Conservation (phyloP, 2,888 invertebrate species). For the Polydrusus cervinus region DNA sequence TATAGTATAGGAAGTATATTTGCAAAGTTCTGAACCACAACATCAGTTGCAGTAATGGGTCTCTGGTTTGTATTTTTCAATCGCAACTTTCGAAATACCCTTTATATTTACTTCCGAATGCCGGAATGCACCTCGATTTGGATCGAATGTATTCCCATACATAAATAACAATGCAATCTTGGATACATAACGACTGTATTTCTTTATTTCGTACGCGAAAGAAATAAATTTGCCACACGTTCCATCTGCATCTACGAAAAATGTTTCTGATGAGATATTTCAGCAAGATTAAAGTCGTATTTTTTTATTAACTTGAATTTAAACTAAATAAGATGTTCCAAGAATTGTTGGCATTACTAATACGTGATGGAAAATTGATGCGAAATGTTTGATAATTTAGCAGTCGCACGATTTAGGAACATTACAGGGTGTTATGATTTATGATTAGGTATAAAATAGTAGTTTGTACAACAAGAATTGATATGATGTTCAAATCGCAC, state of each 20-base stretch:
- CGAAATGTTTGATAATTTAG: too few relatives aligned
- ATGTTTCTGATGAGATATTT: slow-evolving; percentile 45
- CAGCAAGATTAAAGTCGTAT: slow-evolving; percentile 45
- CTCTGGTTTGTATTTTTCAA: neutral
- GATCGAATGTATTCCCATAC: slow-evolving; percentile 44
- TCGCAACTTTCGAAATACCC: neutral
- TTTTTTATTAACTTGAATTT: slow-evolving; percentile 39
- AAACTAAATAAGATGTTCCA: slow-evolving; percentile 8
- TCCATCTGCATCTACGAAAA: slow-evolving; percentile 41
- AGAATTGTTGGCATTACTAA: too few relatives aligned
- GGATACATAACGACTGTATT: slow-evolving; percentile 43
- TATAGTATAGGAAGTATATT: too few relatives aligned
- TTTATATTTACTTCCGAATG: neutral
- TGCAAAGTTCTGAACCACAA: too few relatives aligned
- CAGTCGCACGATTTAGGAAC: too few relatives aligned
- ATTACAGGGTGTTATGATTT: too few relatives aligned
- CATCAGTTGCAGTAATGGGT: too few relatives aligned
- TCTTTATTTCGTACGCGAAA: slow-evolving; percentile 31
- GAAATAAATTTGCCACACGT: slow-evolving; percentile 48
- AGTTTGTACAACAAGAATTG: too few relatives aligned
- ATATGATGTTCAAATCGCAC: too few relatives aligned
- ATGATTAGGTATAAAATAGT: too few relatives aligned
- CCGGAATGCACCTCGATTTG: slow-evolving; percentile 26
- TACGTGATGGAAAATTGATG: too few relatives aligned
- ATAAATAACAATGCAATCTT: slow-evolving; percentile 52